Conservation (phyloP, 1,140 invertebrate genomes). For the Apis laboriosa region DNA sequence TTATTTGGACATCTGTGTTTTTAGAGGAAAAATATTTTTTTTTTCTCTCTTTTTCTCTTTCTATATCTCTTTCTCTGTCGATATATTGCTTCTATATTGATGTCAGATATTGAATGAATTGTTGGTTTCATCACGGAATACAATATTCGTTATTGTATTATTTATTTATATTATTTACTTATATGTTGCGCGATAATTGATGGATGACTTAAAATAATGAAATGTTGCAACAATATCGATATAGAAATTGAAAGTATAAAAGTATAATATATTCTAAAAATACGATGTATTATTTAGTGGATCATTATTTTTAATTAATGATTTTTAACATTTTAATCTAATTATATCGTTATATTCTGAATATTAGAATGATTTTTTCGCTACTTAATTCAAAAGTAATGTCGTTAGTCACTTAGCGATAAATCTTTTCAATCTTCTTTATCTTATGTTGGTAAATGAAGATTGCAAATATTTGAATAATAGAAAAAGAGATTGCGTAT, state of each 20-base stretch:
- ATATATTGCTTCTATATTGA: conserved; percentile 26
- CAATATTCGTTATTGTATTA: background rate
- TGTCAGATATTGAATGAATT: background rate
- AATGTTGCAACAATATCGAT: background rate
- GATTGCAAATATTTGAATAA: no score
- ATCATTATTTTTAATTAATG: no score
- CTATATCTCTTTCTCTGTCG: background rate
- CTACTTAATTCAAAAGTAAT: no score
- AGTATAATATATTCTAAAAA: no score
- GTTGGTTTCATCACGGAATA: background rate
- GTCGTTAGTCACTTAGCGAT: no score
- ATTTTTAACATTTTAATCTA: no score
- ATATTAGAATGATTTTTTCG: no score
- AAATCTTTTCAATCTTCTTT: no score
- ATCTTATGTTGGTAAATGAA: no score
- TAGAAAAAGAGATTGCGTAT: no score
- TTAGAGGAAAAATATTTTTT: background rate
- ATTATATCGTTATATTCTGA: no score
- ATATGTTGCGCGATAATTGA: background rate
- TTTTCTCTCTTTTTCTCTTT: background rate
- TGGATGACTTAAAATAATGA: background rate
- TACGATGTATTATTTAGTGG: no score
- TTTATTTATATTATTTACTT: background rate
- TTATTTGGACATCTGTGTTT: conserved; percentile 1
- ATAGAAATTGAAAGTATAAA: background rate